Base-by-base conservation (phyloP, 1,140 invertebrate species). In the Drosophila nigrodunni region DNA sequence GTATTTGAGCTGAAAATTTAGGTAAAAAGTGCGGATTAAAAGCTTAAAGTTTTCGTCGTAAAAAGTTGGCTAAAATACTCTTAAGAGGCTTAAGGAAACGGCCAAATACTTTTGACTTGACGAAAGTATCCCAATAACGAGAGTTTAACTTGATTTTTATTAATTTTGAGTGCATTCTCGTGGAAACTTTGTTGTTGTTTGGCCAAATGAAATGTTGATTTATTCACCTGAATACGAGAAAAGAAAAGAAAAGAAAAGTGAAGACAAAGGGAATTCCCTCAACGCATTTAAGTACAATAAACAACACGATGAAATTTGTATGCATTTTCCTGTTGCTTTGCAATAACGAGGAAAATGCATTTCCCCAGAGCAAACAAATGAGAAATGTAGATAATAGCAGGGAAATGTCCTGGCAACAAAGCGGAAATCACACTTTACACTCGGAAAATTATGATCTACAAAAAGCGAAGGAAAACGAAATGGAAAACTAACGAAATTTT, bases 381-480 rank as follows among this genome's bases (percentile, higher is more conserved):
- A 7, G 25, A 43, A 65, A 55, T 49, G 60, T 43, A 66, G 59
- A 80, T 64, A 85, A 83, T 80, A 69, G 13, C 34, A 37, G 47
- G 78, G 61, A 85, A 83, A 50, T 74, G 74, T 74, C 81, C 66
- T 71, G 76, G 55, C 71, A 54, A 43, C 61, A 49, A 60, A 70
- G 65, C 78, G 81, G 69, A 86, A 86, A 77, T 78, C 60, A 74
- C 77, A 81, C 74, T 70, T 70, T 70, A n/a, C 65, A 43, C 46
- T 66, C 15, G 15, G 34, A 50, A 58, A 64, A 62, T 62, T 30
- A 44, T 66, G 65, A 35, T 54, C 35, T 58, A 37, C 47, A 13
- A 41, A 50, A 62, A 58, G 58, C 44, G 41, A 64, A 34, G 18
- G 21, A 15, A 57, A 15, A 41, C 18, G 41, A 57, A 13, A 9